Conservation (phyloP, 2,113 vertebrate genomes). For the Climacteris rufus region DNA sequence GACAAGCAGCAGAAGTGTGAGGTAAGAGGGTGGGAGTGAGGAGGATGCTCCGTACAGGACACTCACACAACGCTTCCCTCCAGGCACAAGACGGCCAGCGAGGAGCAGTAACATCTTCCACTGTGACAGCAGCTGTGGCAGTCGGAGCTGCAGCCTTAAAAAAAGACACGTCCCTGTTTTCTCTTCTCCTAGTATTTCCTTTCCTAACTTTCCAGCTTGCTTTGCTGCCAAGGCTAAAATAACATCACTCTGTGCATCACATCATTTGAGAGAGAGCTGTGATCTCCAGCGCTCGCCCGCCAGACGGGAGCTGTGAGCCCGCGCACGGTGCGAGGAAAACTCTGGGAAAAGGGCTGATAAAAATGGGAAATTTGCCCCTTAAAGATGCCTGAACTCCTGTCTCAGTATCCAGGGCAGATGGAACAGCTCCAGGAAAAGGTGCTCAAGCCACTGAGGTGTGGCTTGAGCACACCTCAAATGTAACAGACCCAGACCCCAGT, state of each 20-base stretch:
- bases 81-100: not conserved
- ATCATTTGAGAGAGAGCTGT: not conserved
- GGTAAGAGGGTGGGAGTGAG: not conserved
- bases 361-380: not conserved
- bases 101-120: not conserved
- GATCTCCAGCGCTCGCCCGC: not conserved
- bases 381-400: accelerated
- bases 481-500: accelerated
- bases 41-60: not conserved
- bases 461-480: too few relatives aligned
- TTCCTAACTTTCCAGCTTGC: not conserved
- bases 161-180: conserved; percentile 2
- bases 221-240: conserved; percentile 40
- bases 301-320: not conserved
- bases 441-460: not conserved
- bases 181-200: not conserved
- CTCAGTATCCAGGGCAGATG: accelerated
- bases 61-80: not conserved
- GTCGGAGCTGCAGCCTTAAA: conserved; percentile 18
- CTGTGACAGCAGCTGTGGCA: not conserved
- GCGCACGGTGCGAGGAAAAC: accelerated
- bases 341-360: not conserved
- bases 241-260: not conserved
- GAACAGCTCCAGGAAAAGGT: not conserved
- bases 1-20: not conserved